These are phyloP conservation scores for Dissostichus mawsoni DNA, from an alignment of 2,113 vertebrate species.

Conservation along the genomic window DNA sequence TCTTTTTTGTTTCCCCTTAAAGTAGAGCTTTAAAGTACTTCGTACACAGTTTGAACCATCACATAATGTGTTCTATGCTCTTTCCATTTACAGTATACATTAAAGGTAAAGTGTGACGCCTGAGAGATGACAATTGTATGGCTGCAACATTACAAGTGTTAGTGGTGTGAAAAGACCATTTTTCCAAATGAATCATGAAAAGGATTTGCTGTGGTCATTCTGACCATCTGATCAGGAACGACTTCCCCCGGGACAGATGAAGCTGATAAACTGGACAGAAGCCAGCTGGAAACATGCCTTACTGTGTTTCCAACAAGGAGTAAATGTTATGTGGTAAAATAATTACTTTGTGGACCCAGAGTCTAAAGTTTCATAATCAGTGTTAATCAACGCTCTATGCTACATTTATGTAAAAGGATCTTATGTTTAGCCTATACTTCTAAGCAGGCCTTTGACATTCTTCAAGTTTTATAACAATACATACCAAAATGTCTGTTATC, in stretches of 20 bases:
- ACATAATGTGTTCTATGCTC: neutral
- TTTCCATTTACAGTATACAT: neutral
- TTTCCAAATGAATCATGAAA: neutral
- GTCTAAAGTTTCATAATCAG: slow-evolving; percentile 12
- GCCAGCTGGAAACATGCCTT: neutral
- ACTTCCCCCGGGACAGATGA: slow-evolving; percentile 40
- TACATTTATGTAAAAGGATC: neutral
- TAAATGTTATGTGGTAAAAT: neutral
- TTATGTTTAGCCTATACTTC: neutral
- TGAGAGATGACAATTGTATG: neutral
- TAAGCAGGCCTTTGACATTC: neutral
- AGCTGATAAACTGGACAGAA: slow-evolving; percentile 35
- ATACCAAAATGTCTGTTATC: neutral
- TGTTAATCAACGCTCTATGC: neutral
- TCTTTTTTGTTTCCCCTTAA: slow-evolving; percentile 4
- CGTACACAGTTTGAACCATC: slow-evolving; percentile 8
- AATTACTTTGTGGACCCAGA: slow-evolving; percentile 3
- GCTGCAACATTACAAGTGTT: neutral
- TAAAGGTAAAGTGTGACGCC: neutral
- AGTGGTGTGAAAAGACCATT: neutral
- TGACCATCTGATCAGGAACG: slow-evolving; percentile 31
- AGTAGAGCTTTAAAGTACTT: neutral
- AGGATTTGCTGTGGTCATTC: slow-evolving; percentile 19
- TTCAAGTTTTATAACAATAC: neutral
- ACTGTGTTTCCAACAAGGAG: neutral